Evolutionary conservation across 2,113 vertebrate species (phyloP).

Genomic region (Vireo altiloquus): DNA sequence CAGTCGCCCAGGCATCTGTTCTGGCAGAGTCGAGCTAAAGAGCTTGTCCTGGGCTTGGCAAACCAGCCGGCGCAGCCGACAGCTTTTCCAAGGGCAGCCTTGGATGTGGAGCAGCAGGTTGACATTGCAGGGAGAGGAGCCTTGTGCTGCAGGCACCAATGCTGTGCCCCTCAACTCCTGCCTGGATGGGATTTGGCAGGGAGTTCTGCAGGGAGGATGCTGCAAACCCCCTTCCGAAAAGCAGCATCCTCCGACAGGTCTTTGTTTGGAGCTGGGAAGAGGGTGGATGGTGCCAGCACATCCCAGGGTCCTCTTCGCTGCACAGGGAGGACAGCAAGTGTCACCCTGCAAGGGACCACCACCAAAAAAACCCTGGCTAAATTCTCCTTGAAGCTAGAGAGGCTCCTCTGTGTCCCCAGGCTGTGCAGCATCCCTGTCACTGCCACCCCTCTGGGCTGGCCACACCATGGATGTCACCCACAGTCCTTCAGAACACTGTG

Average conservation of each 20-base stretch:
- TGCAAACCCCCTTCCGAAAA: not conserved
- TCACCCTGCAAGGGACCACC: not conserved
- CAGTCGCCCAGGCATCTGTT: slow-evolving; percentile 52
- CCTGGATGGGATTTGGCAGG: not conserved
- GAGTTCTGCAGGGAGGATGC: not conserved
- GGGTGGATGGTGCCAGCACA: not conserved
- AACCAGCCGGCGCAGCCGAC: slow-evolving; percentile 17
- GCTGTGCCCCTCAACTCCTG: not conserved
- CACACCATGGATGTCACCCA: not conserved
- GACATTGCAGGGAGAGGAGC: slow-evolving; percentile 50
- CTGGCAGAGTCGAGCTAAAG: slow-evolving; percentile 50
- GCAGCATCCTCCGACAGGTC: not conserved
- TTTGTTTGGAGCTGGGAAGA: not conserved
- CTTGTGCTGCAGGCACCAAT: not conserved
- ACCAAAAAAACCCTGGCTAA: accelerated
- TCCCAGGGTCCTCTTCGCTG: not conserved
- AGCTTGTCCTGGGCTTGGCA: slow-evolving; percentile 63
- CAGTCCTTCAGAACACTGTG: accelerated
- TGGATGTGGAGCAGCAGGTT: slow-evolving; percentile 48
- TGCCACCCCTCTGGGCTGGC: not conserved
- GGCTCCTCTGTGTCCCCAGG: not conserved
- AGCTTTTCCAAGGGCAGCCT: slow-evolving; percentile 61
- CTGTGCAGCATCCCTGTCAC: not conserved
- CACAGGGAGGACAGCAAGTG: not conserved
- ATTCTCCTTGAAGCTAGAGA: not conserved